These are phyloP conservation scores for Torymus aiolomorphi DNA, from an alignment of 2,888 invertebrate genomes.

Conservation along the genomic window DNA sequence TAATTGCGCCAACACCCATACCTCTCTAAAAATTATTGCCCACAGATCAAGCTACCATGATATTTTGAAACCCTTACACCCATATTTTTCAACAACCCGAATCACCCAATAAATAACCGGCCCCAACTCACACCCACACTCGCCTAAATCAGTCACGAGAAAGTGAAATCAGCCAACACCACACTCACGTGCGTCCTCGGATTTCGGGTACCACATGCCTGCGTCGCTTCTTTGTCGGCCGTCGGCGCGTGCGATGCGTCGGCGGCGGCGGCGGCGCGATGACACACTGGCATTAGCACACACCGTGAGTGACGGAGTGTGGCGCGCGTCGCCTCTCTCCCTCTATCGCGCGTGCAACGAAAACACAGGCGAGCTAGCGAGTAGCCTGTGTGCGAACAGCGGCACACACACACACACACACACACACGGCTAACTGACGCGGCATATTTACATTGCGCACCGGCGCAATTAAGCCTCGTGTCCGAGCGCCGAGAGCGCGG, in stretches of 20 bases:
- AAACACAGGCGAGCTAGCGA: constrained; percentile 9
- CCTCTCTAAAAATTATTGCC: too few species aligned
- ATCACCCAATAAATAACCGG: too few species aligned
- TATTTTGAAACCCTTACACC: too few species aligned
- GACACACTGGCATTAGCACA: constrained; percentile 64
- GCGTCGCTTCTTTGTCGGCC: constrained; percentile 8
- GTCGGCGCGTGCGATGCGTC: background rate
- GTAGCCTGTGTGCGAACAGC: constrained; percentile 62
- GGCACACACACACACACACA: too few species aligned
- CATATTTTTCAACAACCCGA: too few species aligned
- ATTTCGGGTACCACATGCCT: constrained; percentile 15
- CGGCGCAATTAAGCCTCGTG: constrained; percentile 74
- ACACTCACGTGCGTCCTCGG: background rate
- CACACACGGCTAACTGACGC: constrained; percentile 68
- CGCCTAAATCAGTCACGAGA: too few species aligned
- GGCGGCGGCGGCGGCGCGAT: constrained; percentile 30
- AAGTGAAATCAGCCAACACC: too few species aligned
- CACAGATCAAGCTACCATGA: too few species aligned
- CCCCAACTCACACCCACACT: too few species aligned
- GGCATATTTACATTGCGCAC: constrained; percentile 74
- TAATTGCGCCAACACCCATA: too few species aligned
- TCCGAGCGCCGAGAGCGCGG: constrained; percentile 65
- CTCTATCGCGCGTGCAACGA: constrained; percentile 59
- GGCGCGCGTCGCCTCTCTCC: constrained; percentile 62
- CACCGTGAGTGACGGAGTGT: constrained; percentile 67